Base-by-base conservation (phyloP, 64 coral and sea anemone genomes). In the Actinia equina region DNA sequence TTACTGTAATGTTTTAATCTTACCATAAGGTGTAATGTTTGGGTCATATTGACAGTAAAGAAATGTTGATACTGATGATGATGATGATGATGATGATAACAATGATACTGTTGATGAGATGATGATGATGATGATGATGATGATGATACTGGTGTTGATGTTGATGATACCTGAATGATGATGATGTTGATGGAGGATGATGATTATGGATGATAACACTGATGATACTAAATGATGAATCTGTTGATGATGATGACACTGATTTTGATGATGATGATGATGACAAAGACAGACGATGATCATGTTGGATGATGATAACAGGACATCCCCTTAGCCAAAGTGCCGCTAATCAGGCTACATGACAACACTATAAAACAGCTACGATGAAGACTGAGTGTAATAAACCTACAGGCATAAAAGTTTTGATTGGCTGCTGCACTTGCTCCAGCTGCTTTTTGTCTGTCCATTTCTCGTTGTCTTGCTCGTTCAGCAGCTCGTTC, bases 401-500 rank as follows among this genome's bases (percentile, higher is more conserved):
- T 49, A 49, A 49, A 6, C 46, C 3, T 49, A 49, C 46, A 86
- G 88, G 96, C 88, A 93, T 98, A 98, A 52, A 95, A 98, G 59
- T 98, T 91, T 18, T 65, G 62, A 79, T 79, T 94, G 17, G 84
- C 82, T 41, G 93, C 56, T 49, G 93, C 56, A 71, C 83, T 94
- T 13, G 83, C 56, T 9, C 96, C 91, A 60, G 88, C 88, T 42
- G 88, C 90, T 51, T 89, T 92, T 45, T 98, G 96, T 82, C 90
- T 89, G 59, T 98, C 96, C 83, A 95, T 94, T 76, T 98, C 96
- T 52, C 96, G 83, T 83, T 98, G 92, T 6, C 96, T 78, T 15
- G 96, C 96, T 79, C 96, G 83, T 82, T 92, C 93, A 69, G 96
- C 96, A 14, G 96, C 96, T 91, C 96, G 43, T 78, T 98, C 96